Evolutionary conservation across 2,113 vertebrate genomes (phyloP), one percentile per base, ranked within the genome.

Genomic region (Saguinus midas): DNA sequence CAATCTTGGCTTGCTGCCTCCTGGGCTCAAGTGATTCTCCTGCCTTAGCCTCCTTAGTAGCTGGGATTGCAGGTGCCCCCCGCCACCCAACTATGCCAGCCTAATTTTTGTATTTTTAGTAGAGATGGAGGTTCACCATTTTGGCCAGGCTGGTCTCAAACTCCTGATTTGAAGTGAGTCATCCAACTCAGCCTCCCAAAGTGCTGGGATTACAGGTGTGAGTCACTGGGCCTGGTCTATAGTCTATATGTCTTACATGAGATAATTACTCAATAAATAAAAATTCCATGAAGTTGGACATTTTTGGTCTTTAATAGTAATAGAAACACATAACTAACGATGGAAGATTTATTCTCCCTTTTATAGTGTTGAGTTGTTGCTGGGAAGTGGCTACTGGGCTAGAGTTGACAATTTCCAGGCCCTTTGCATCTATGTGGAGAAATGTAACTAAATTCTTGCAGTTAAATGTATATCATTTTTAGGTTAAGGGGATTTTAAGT

Each of bases 191-290:
- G 61, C 61, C 27, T 64, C 61, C 61, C 61, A 64, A 64, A 29
- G 27, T 64, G 61, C 27, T 64, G 61, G 27, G 27, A 64, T 64
- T 64, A 64, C 27, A 29, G 27, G 27, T 13, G 5, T 29, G 12
- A 64, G 12, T 29, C 61, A 64, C 27, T 29, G 61, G 12, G 27
- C 27, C 61, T 14, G 61, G 61, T 13, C 27, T 84, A 57, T 55
- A 87, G 43, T 18, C 23, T 50, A 66, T 8, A 9, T 58, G 79
- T 73, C 57, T 93, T 21, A 6, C 55, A 43, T 43, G 43, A 72
- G 85, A 94, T 68, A 73, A 76, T 57, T 66, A 75, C 40, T 91
- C 35, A 88, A 50, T n/a, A 92, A 88, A 84, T 50, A 94, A 88
- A 91, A 88, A n/a, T 88, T 75, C 37, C 13, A 5, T 50, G 12